phyloP scores from a whole-genome alignment of 2,113 vertebrate species.

The Atlantisia rogersi region DNA sequence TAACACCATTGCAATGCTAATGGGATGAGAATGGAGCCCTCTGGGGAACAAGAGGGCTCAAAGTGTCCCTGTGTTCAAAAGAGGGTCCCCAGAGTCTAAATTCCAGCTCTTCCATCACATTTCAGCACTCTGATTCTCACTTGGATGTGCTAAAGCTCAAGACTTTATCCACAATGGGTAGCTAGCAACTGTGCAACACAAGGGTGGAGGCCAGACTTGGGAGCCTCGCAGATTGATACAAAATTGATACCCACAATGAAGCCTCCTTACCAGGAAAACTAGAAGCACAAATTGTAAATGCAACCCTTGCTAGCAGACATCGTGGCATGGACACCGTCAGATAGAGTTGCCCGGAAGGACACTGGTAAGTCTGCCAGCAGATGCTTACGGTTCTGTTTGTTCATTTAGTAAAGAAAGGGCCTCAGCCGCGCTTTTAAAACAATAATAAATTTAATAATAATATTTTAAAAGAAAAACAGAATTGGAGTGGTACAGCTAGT shows the following conservation, averaged over 20 bases:
- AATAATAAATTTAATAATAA: background rate
- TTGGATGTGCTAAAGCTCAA: background rate
- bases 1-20: background rate
- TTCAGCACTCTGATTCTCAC: background rate
- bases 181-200: background rate
- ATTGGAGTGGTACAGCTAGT: background rate
- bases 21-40: background rate
- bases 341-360: background rate
- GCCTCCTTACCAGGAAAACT: background rate
- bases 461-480: background rate
- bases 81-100: background rate
- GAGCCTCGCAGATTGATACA: background rate
- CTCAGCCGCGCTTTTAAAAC: background rate
- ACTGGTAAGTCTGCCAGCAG: background rate
- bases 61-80: background rate
- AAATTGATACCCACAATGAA: background rate
- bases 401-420: background rate
- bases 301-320: background rate
- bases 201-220: background rate
- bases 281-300: background rate
- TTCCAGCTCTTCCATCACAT: background rate
- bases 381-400: rapidly evolving
- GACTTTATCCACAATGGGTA: background rate
- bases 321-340: background rate
- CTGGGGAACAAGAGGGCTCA: rapidly evolving